These are phyloP conservation scores for Sylvicola cinctus DNA, from an alignment of 2,888 invertebrate species.

Conservation along the genomic window DNA sequence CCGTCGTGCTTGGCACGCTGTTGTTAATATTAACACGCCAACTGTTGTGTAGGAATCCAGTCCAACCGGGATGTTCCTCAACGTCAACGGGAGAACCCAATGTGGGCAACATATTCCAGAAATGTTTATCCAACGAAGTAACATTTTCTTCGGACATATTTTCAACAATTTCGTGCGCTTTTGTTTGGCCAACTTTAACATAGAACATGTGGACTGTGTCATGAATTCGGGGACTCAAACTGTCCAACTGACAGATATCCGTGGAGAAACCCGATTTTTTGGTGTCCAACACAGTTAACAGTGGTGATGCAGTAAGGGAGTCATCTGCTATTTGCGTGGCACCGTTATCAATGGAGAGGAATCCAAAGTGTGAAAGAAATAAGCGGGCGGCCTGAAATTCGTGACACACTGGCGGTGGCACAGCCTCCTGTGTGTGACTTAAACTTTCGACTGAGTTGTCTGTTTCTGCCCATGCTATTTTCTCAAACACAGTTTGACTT, in stretches of 20 bases:
- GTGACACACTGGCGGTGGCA: conserved; percentile 61
- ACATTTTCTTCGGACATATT: conserved; percentile 21
- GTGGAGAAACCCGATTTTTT: conserved; percentile 41
- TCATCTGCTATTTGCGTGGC: conserved; percentile 11
- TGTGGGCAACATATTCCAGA: conserved; percentile 40
- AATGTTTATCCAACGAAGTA: conserved; percentile 27
- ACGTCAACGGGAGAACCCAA: conserved; percentile 80
- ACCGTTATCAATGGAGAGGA: conserved; percentile 39
- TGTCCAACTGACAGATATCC: conserved; percentile 68
- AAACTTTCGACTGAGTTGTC: conserved; percentile 23
- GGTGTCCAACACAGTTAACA: conserved; percentile 21
- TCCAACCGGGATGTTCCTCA: conserved; percentile 80
- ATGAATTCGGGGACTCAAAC: conserved; percentile 65
- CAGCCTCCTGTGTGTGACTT: conserved; percentile 45
- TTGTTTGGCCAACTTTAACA: conserved; percentile 66
- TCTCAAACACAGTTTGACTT: conserved; percentile 41
- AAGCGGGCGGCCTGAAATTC: conserved; percentile 91
- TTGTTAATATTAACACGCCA: conserved; percentile 37
- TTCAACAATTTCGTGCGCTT: conserved; percentile 53
- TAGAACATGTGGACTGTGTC: conserved; percentile 92
- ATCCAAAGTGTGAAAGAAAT: conserved; percentile 90
- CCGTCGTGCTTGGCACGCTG: conserved; percentile 7
- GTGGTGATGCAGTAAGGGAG: conserved; percentile 15
- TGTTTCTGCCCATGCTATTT: conserved; percentile 29
- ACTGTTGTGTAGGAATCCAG: conserved; percentile 73